Percentiles rank a stretch among this genome's conserved stretches.
Evolutionary conservation across 2,888 invertebrate genomes (phyloP).

Genomic region (Ophioninae sp.): DNA sequence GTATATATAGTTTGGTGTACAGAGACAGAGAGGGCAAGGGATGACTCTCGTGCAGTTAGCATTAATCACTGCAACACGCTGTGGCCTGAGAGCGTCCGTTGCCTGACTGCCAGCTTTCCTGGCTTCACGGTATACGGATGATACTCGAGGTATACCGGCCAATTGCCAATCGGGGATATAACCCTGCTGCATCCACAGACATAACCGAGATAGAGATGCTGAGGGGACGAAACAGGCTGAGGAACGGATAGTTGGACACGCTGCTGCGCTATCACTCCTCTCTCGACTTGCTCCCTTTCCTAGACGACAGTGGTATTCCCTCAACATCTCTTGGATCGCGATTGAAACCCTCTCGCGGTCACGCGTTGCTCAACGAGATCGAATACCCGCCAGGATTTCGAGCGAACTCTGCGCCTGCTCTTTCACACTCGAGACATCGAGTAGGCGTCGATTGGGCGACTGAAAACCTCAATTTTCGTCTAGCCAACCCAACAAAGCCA

Average conservation of each 20-base stretch:
- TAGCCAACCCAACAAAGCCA: not conserved
- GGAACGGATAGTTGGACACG: constrained; percentile 27
- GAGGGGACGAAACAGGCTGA: constrained; percentile 17
- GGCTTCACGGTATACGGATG: constrained; percentile 64
- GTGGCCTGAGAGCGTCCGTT: constrained; percentile 67
- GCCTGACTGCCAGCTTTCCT: constrained; percentile 73
- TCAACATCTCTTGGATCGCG: constrained; percentile 40
- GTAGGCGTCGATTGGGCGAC: not conserved
- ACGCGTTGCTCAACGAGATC: constrained; percentile 33
- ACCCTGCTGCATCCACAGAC: constrained; percentile 55
- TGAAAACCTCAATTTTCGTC: not conserved
- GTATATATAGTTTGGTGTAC: constrained; percentile 19
- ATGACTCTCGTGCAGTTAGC: constrained; percentile 76
- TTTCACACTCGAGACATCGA: not conserved
- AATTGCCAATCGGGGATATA: constrained; percentile 51
- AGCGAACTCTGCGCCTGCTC: not conserved
- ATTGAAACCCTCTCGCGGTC: constrained; percentile 49
- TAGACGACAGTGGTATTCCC: constrained; percentile 26
- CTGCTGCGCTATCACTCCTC: constrained; percentile 44
- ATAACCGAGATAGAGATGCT: constrained; percentile 50
- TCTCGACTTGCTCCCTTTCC: constrained; percentile 50
- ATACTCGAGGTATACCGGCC: constrained; percentile 70
- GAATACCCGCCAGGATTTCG: constrained; percentile 36
- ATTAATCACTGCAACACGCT: constrained; percentile 80
- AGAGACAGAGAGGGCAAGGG: constrained; percentile 61